These are phyloP conservation scores for Acanthornis magna DNA, from an alignment of 2,797 vertebrate species.

Conservation along the genomic window DNA sequence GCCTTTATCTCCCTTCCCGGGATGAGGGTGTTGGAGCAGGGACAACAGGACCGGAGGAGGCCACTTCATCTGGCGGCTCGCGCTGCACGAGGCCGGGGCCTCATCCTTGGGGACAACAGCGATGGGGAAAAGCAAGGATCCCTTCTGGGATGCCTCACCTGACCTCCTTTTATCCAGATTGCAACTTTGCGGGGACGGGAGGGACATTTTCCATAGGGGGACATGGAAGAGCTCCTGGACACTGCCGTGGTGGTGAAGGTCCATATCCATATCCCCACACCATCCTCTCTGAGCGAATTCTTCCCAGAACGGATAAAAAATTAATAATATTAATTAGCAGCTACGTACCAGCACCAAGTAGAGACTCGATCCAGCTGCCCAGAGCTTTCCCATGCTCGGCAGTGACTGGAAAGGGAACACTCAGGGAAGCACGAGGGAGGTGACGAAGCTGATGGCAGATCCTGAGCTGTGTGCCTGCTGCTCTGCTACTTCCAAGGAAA, in stretches of 20 bases:
- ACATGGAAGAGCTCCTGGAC: accelerated
- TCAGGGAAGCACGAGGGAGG: not conserved
- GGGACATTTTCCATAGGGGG: accelerated
- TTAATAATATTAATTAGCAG: accelerated
- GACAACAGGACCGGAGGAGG: not conserved
- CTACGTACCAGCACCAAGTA: not conserved
- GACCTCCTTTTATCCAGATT: not conserved
- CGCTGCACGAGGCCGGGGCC: not conserved
- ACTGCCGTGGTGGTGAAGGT: accelerated
- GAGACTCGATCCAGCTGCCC: not conserved
- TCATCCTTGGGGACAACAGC: not conserved
- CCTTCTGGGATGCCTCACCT: not conserved
- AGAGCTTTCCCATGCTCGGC: accelerated
- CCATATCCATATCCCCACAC: not conserved
- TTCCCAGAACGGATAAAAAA: not conserved
- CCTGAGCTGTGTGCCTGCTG: not conserved
- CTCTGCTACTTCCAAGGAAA: not conserved
- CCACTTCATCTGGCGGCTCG: not conserved
- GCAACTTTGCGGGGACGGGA: not conserved
- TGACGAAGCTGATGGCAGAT: not conserved
- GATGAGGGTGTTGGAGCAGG: not conserved
- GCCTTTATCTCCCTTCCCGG: constrained; percentile 7
- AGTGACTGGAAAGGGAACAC: not conserved
- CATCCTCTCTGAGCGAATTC: not conserved
- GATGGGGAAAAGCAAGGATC: not conserved